These are phyloP conservation scores for Onychomys torridus DNA, from an alignment of 2,797 vertebrate genomes.

Conservation along the genomic window DNA sequence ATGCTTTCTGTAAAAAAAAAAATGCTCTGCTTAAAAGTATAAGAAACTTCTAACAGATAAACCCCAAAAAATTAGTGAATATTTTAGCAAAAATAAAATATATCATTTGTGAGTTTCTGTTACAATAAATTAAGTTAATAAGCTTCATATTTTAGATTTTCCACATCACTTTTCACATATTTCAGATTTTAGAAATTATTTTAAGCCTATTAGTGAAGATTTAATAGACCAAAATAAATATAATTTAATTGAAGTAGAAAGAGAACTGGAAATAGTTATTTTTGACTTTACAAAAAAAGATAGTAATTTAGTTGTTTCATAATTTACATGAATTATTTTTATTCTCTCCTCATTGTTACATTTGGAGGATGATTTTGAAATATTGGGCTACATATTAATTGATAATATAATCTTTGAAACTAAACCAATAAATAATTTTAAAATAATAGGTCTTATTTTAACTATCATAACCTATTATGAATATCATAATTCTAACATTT, in stretches of 20 bases:
- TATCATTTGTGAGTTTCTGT: neutral
- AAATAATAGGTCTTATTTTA: neutral
- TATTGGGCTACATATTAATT: neutral
- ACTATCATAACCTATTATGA: neutral
- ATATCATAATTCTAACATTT: neutral
- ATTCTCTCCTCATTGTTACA: neutral
- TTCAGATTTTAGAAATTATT: neutral
- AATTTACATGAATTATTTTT: neutral
- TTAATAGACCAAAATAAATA: slow-evolving; percentile 41
- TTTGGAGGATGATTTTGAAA: neutral
- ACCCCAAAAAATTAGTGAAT: neutral
- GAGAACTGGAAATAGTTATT: neutral
- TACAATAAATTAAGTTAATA: neutral
- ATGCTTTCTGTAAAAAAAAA: neutral
- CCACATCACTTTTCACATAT: neutral
- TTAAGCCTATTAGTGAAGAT: slow-evolving; percentile 1
- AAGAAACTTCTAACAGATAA: neutral
- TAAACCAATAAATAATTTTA: neutral
- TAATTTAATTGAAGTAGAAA: slow-evolving; percentile 11
- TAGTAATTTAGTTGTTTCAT: neutral
- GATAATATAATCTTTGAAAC: neutral
- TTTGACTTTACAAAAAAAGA: neutral
- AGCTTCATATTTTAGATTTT: slow-evolving; percentile 21
- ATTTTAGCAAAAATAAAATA: neutral
- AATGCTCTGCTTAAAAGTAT: neutral